phyloP scores from a whole-genome alignment of 2,888 invertebrate genomes.

The Hypena proboscidalis region DNA sequence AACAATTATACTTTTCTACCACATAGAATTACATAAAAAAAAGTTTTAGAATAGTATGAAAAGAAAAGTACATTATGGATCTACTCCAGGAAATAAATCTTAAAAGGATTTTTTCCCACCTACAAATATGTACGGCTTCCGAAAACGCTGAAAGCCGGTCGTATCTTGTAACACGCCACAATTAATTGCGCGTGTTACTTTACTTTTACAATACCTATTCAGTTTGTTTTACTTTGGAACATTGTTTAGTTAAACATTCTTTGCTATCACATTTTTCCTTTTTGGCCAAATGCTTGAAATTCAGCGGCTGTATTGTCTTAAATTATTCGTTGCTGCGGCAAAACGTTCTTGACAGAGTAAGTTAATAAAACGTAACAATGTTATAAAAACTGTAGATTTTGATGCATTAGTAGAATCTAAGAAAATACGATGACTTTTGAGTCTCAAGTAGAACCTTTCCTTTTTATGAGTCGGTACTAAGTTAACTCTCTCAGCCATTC shows the following conservation, averaged over 20 bases:
- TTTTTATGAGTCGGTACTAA: no score
- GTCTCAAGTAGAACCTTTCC: no score
- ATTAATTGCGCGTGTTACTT: conserved; percentile 28
- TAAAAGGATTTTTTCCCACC: conserved; percentile 6
- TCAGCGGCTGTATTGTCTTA: conserved; percentile 11
- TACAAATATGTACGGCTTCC: conserved; percentile 13
- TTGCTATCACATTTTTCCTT: conserved; percentile 7
- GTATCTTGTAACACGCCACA: conserved; percentile 15
- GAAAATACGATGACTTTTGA: no score
- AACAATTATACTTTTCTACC: no score
- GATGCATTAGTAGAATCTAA: no score
- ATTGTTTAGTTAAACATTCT: conserved; percentile 10
- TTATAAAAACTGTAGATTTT: no score
- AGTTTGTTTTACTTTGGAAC: conserved; percentile 12
- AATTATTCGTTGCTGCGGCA: conserved; percentile 14
- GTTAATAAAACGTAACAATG: no score
- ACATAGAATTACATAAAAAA: no score
- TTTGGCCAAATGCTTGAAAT: conserved; percentile 26
- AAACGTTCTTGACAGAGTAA: no score
- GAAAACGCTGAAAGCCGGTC: conserved; percentile 16
- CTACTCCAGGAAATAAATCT: conserved; percentile 2
- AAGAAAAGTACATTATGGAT: no score
- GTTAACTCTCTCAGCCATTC: no score
- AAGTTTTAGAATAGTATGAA: no score
- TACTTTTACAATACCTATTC: conserved; percentile 22